These are phyloP conservation scores for Chesias legatella DNA, from an alignment of 2,888 invertebrate genomes.

Conservation along the genomic window DNA sequence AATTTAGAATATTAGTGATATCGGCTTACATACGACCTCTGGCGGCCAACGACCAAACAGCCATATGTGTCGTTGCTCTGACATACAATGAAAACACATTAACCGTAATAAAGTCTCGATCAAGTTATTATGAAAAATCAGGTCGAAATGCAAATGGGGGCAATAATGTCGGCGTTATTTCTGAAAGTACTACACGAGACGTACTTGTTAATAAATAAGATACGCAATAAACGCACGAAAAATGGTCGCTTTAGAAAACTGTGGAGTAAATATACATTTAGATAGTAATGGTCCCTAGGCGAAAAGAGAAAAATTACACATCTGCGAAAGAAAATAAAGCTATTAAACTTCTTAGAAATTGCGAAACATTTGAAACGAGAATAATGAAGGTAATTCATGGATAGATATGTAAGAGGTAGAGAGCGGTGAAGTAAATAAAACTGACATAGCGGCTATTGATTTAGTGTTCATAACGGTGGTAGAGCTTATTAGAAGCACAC, in stretches of 20 bases:
- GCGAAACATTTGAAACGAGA: conserved; percentile 6
- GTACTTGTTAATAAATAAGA: conserved; percentile 41
- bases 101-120: conserved; percentile 20
- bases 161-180: conserved; percentile 33
- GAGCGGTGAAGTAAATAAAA: conserved; percentile 15
- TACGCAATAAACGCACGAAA: conserved; percentile 33
- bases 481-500: conserved; percentile 40
- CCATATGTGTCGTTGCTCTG: conserved; percentile 16
- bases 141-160: conserved; percentile 35
- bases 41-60: conserved; percentile 18
- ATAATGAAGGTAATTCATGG: conserved; percentile 12
- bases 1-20: conserved; percentile 3
- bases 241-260: conserved; percentile 31
- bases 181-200: conserved; percentile 23
- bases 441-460: conserved; percentile 24
- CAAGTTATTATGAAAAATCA: conserved; percentile 23
- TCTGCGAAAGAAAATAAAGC: conserved; percentile 26
- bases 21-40: conserved; percentile 6
- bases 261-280: conserved; percentile 35
- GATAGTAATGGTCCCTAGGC: conserved; percentile 27
- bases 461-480: conserved; percentile 28
- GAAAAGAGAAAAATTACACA: conserved; percentile 34
- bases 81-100: conserved; percentile 15
- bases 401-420: conserved; percentile 9
- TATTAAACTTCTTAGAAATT: conserved; percentile 15